Percentiles rank a stretch among this genome's conserved stretches.
Evolutionary conservation across 37 sponge, comb jelly and placozoan species (phyloP).

Genomic region (Aplysina aerophoba): DNA sequence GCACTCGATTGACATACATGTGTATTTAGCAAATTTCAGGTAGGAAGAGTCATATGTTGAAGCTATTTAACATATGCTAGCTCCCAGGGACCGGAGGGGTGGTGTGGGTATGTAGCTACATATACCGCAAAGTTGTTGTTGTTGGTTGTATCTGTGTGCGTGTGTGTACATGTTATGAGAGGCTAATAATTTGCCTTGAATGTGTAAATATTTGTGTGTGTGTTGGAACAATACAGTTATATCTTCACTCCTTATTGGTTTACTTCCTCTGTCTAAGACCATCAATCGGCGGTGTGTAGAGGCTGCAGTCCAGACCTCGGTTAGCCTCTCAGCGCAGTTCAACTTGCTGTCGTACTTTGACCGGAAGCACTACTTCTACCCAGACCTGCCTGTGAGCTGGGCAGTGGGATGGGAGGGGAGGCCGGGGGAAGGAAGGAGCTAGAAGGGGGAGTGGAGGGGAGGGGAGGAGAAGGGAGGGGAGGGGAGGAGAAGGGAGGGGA

Average conservation of each 20-base stretch:
- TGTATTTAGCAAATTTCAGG: too few relatives aligned
- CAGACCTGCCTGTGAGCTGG: conserved; percentile 64
- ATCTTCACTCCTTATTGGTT: too few relatives aligned
- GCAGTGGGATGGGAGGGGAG: not conserved
- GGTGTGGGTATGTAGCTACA: too few relatives aligned
- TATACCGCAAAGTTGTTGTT: not conserved
- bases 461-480: not conserved
- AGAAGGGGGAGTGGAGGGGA: not conserved
- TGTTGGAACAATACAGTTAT: too few relatives aligned
- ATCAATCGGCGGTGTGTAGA: conserved; percentile 63
- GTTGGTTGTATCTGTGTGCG: not conserved
- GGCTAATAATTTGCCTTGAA: too few relatives aligned
- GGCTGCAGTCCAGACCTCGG: conserved; percentile 57
- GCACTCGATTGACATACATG: too few relatives aligned
- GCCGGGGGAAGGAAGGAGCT: not conserved
- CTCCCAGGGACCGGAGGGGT: too few relatives aligned
- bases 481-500: not conserved
- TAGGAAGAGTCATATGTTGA: too few relatives aligned
- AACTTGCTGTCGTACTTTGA: conserved; percentile 71
- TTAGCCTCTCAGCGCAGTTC: conserved; percentile 25
- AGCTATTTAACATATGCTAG: too few relatives aligned
- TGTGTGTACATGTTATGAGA: not conserved
- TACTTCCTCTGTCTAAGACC: conserved; percentile 4
- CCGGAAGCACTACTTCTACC: conserved; percentile 80
- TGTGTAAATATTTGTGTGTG: too few relatives aligned